phyloP scores from a whole-genome alignment of 2,888 invertebrate genomes.

The Doris montereyensis region DNA sequence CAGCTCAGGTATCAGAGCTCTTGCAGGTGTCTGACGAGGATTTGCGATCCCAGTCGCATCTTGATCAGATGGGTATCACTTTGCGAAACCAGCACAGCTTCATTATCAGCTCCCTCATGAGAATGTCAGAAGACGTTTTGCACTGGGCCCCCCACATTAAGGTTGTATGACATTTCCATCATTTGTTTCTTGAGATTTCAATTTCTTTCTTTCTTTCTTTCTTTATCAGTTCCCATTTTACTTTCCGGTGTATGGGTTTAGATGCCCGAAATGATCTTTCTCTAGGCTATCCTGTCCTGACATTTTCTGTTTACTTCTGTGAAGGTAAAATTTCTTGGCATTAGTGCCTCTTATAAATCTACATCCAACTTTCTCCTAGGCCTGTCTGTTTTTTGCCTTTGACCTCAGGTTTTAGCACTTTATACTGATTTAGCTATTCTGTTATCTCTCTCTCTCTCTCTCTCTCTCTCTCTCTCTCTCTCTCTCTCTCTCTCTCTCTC shows the following conservation, averaged over 20 bases:
- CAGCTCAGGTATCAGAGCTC: slow-evolving; percentile 54
- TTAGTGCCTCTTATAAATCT: not conserved
- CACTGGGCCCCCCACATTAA: slow-evolving; percentile 52
- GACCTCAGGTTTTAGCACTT: too few relatives aligned
- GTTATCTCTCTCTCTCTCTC: too few relatives aligned
- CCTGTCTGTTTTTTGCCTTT: not conserved
- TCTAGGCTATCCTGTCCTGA: too few relatives aligned
- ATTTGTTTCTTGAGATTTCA: not conserved
- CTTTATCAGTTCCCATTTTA: too few relatives aligned
- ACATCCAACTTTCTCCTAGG: not conserved
- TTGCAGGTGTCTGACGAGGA: slow-evolving; percentile 52
- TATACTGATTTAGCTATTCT: too few relatives aligned
- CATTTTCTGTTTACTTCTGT: too few relatives aligned
- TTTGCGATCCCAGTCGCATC: slow-evolving; percentile 55
- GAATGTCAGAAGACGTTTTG: slow-evolving; percentile 60
- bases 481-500: slow-evolving; percentile 32
- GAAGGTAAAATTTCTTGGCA: too few relatives aligned
- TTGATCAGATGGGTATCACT: slow-evolving; percentile 58
- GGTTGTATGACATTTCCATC: slow-evolving; percentile 44
- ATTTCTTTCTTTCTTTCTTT: too few relatives aligned
- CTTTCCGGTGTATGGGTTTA: too few relatives aligned
- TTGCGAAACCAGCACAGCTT: slow-evolving; percentile 62
- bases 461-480: slow-evolving; percentile 21
- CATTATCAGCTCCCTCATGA: slow-evolving; percentile 55
- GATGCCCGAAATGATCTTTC: too few relatives aligned